phyloP scores from a whole-genome alignment of 2,888 invertebrate genomes.

The Phaedon cochleariae region DNA sequence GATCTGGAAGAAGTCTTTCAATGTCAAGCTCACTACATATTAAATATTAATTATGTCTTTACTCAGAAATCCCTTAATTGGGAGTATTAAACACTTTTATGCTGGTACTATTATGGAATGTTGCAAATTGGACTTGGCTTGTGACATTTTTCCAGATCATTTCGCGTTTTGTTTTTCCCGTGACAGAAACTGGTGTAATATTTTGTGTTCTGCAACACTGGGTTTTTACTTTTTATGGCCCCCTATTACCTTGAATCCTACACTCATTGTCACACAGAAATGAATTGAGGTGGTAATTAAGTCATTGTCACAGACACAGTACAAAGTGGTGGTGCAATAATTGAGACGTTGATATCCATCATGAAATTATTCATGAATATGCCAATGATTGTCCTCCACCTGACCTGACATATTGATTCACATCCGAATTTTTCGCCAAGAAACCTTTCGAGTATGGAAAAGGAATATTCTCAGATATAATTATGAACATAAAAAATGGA shows the following conservation, averaged over 20 bases:
- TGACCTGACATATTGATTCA: too few relatives aligned
- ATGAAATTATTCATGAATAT: too few relatives aligned
- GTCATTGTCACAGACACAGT: background rate
- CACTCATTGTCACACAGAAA: constrained; percentile 3
- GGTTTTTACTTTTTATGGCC: constrained; percentile 8
- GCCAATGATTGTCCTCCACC: too few relatives aligned
- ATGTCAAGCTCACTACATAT: constrained; percentile 20
- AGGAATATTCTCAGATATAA: too few relatives aligned
- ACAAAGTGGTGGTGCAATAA: background rate
- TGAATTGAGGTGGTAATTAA: constrained; percentile 9
- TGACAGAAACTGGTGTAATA: constrained; percentile 1
- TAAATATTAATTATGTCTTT: constrained; percentile 17
- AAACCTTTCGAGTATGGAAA: too few relatives aligned
- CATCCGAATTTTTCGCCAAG: too few relatives aligned
- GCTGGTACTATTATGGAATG: constrained; percentile 29
- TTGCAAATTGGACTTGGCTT: constrained; percentile 13
- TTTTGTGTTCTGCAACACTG: constrained; percentile 11
- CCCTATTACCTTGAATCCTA: constrained; percentile 15
- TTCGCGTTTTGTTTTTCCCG: constrained; percentile 4
- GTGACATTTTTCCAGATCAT: background rate
- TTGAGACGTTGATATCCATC: constrained; percentile 8
- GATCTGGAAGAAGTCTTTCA: constrained; percentile 11
- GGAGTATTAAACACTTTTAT: constrained; percentile 15
- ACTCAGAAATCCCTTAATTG: constrained; percentile 22
- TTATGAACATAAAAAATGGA: too few relatives aligned